Conservation (phyloP, 64 coral and sea anemone species). For the Stichodactyla helianthus region DNA sequence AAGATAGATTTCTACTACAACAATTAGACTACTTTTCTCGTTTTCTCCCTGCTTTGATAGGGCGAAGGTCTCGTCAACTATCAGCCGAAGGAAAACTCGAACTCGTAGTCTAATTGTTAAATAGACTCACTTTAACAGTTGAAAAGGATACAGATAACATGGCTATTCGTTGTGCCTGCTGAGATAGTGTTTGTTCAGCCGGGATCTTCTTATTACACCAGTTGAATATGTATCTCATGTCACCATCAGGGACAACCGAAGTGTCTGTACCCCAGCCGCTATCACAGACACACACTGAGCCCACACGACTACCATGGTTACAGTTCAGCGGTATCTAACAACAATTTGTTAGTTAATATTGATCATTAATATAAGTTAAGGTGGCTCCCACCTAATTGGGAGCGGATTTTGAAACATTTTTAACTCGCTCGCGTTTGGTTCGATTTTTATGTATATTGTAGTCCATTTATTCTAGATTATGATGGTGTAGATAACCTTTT, state of each 20-base stretch:
- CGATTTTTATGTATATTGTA: no score
- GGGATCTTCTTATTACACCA: slow-evolving; percentile 82
- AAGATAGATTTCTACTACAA: no score
- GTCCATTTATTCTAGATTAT: no score
- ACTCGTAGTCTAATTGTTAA: no score
- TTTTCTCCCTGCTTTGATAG: no score
- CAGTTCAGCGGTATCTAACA: slow-evolving; percentile 85
- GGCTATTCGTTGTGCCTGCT: slow-evolving; percentile 49
- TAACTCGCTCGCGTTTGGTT: no score
- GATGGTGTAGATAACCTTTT: no score
- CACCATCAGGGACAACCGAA: slow-evolving; percentile 57
- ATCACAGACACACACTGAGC: slow-evolving; percentile 85
- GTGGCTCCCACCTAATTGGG: no score
- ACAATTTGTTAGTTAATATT: background rate
- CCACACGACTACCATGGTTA: slow-evolving; percentile 77
- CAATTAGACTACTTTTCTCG: no score
- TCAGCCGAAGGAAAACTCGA: background rate
- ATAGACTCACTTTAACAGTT: background rate
- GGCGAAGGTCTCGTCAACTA: no score
- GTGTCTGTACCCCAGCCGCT: slow-evolving; percentile 91
- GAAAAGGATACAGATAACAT: slow-evolving; percentile 78
- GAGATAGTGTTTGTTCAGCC: slow-evolving; percentile 6
- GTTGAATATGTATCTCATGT: slow-evolving; percentile 65
- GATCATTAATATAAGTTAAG: no score
- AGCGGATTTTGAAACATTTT: no score